Conservation (phyloP, 2,113 vertebrate genomes). For the Benitochromis conjunctus region DNA sequence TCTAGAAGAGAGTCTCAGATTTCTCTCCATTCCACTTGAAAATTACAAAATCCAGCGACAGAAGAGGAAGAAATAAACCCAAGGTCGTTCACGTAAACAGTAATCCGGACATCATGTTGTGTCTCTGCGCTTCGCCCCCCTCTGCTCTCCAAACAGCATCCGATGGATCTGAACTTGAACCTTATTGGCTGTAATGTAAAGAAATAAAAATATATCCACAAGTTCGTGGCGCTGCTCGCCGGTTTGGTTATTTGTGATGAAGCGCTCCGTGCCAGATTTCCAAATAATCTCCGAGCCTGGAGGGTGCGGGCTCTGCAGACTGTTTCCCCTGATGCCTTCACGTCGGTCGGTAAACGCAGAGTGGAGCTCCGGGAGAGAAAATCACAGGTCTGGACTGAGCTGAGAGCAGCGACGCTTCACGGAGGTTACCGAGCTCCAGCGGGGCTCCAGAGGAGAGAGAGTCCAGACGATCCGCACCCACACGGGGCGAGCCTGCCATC, state of each 20-base stretch:
- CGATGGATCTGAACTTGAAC: background rate
- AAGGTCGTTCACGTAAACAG: constrained; percentile 39
- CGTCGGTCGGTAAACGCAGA: background rate
- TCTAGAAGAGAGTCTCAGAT: background rate
- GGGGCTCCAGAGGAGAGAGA: background rate
- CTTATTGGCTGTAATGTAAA: background rate
- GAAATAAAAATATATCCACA: background rate
- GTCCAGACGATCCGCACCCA: background rate
- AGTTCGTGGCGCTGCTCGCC: background rate
- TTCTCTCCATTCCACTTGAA: background rate
- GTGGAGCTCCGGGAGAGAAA: background rate
- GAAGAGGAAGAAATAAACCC: background rate
- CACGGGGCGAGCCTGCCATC: background rate
- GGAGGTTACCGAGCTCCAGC: background rate
- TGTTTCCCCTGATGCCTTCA: background rate
- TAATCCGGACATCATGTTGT: constrained; percentile 14
- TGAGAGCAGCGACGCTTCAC: background rate
- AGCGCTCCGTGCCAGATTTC: background rate
- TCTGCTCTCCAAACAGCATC: background rate
- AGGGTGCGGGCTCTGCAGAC: background rate
- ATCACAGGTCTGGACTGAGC: background rate
- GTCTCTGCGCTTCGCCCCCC: background rate
- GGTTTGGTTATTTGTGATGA: background rate
- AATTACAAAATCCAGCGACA: background rate
- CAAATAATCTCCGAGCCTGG: background rate